Evolutionary conservation across 2,797 vertebrate species (phyloP).

Genomic region (Smutsia temminckii): DNA sequence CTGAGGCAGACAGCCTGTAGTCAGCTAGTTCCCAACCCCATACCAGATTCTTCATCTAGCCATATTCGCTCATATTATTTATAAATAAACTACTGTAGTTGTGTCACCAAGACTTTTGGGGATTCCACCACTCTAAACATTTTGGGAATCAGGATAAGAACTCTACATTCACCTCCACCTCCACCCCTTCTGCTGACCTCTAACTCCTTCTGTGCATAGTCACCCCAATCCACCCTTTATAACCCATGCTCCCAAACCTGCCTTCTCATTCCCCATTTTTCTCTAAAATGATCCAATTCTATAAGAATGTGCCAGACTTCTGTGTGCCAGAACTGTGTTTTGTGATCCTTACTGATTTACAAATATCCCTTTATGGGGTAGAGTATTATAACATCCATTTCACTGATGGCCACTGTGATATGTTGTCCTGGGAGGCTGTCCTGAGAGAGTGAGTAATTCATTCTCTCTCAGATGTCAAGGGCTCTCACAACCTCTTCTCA

Average conservation of each 20-base stretch:
- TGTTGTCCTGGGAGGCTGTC: background rate
- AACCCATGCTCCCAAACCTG: background rate
- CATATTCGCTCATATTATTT: background rate
- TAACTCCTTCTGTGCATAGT: background rate
- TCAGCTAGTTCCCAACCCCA: background rate
- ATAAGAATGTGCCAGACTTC: background rate
- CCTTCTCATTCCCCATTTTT: background rate
- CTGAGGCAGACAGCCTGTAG: background rate
- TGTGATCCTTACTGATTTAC: background rate
- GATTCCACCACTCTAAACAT: background rate
- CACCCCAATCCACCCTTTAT: background rate
- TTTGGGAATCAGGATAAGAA: background rate
- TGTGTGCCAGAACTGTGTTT: background rate
- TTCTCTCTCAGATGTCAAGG: background rate
- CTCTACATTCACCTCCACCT: background rate
- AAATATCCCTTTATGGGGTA: background rate
- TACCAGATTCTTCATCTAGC: background rate
- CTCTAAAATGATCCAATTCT: background rate
- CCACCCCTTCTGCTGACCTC: background rate
- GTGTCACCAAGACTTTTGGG: background rate
- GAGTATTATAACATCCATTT: slow-evolving; percentile 10
- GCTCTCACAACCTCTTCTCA: background rate
- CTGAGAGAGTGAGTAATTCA: background rate
- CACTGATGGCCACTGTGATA: background rate
- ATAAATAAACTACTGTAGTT: background rate